Evolutionary conservation across 35 echinoderm and acorn worm genomes (phyloP).

Genomic region (Apostichopus japonicus): DNA sequence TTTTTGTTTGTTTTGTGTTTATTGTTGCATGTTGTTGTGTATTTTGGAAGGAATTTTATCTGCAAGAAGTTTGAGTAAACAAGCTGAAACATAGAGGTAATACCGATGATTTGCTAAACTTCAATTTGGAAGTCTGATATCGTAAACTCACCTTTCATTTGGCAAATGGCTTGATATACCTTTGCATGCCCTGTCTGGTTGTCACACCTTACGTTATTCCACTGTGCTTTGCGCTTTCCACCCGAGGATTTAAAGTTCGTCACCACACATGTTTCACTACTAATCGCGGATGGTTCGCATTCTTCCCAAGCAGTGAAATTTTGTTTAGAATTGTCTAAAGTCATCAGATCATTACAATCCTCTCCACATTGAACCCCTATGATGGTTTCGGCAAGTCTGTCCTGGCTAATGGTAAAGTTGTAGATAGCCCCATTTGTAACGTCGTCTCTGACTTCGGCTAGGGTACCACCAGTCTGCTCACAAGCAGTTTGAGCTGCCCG

Average conservation of each 20-base stretch:
- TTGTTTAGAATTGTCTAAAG: not conserved
- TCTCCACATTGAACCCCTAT: not conserved
- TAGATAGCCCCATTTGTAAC: slow-evolving; percentile 26
- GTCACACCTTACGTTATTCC: slow-evolving; percentile 22
- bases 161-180: not conserved
- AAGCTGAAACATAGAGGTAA: not conserved
- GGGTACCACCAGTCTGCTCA: not conserved
- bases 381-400: not conserved
- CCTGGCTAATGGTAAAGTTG: not conserved
- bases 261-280: not conserved
- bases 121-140: not conserved
- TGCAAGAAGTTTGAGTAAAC: too few relatives aligned
- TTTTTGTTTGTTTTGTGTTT: too few relatives aligned
- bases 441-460: slow-evolving; percentile 19
- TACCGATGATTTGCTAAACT: not conserved
- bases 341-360: not conserved
- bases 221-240: not conserved
- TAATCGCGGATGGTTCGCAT: not conserved
- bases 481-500: not conserved
- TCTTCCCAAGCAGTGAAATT: slow-evolving; percentile 18
- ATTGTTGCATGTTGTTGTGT: too few relatives aligned
- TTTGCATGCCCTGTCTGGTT: not conserved
- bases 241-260: not conserved
- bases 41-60: too few relatives aligned
- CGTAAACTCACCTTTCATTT: slow-evolving; percentile 17